Evolutionary conservation across 2,113 vertebrate species (phyloP).

Genomic region (Bathybates hornii): DNA sequence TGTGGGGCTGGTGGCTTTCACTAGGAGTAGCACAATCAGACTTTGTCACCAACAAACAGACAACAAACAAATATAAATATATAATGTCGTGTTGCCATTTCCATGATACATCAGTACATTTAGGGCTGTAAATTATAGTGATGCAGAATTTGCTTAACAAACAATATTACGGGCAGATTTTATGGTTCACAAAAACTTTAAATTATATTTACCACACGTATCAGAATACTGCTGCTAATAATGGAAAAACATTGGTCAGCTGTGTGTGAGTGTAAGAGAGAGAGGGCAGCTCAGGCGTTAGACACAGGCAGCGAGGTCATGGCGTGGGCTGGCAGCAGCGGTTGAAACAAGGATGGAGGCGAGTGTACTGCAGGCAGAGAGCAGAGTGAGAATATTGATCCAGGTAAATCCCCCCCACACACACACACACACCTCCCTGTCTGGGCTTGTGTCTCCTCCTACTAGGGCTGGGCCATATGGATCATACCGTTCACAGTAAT

Average conservation of each 20-base stretch:
- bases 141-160: background rate
- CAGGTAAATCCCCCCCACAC: background rate
- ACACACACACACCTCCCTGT: background rate
- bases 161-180: background rate
- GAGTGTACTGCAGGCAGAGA: conserved; percentile 80
- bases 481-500: no score
- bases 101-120: conserved; percentile 13
- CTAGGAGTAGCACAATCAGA: conserved; percentile 17
- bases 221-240: background rate
- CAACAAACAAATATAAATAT: conserved; percentile 35
- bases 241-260: background rate
- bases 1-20: conserved; percentile 8
- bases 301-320: conserved; percentile 88
- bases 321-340: conserved; percentile 81
- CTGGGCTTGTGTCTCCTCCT: background rate
- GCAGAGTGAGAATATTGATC: background rate
- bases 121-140: background rate
- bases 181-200: background rate
- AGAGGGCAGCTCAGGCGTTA: conserved; percentile 76
- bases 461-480: no score
- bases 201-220: conserved; percentile 3
- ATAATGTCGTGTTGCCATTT: conserved; percentile 5
- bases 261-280: background rate
- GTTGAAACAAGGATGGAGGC: conserved; percentile 84
- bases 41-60: conserved; percentile 49